Percentiles rank a stretch among this genome's conserved stretches.
phyloP scores from a whole-genome alignment of 2,888 invertebrate genomes.

The Resseliella maxima region DNA sequence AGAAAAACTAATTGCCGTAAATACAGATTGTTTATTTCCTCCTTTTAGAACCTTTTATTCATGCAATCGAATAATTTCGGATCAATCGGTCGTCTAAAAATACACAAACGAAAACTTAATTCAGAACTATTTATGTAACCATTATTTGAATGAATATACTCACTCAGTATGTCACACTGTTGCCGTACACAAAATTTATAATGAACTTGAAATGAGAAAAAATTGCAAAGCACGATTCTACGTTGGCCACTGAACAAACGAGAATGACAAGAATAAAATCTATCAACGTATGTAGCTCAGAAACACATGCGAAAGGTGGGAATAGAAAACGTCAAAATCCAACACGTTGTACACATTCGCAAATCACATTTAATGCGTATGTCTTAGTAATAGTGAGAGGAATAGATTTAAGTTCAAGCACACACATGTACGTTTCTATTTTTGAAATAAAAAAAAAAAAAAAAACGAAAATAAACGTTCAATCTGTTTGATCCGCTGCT shows the following conservation, averaged over 20 bases:
- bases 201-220: slow-evolving; percentile 18
- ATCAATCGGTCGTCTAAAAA: slow-evolving; percentile 53
- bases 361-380: neutral
- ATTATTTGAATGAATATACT: neutral
- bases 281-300: slow-evolving; percentile 4
- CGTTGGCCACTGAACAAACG: slow-evolving; percentile 6
- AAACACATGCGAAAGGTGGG: neutral
- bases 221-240: neutral
- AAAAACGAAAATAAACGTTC: too few relatives aligned
- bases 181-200: neutral
- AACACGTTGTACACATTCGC: slow-evolving; percentile 6
- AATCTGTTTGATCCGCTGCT: neutral
- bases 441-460: neutral
- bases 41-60: neutral
- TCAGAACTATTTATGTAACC: neutral
- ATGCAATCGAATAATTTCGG: neutral
- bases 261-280: slow-evolving; percentile 43
- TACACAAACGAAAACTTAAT: slow-evolving; percentile 17
- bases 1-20: neutral
- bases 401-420: neutral
- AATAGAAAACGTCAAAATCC: neutral
- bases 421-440: neutral
- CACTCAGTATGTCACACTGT: slow-evolving; percentile 5
- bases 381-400: neutral
- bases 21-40: slow-evolving; percentile 19